Base-by-base conservation (phyloP, 2,888 invertebrate genomes). In the Zootermopsis nevadensis region DNA sequence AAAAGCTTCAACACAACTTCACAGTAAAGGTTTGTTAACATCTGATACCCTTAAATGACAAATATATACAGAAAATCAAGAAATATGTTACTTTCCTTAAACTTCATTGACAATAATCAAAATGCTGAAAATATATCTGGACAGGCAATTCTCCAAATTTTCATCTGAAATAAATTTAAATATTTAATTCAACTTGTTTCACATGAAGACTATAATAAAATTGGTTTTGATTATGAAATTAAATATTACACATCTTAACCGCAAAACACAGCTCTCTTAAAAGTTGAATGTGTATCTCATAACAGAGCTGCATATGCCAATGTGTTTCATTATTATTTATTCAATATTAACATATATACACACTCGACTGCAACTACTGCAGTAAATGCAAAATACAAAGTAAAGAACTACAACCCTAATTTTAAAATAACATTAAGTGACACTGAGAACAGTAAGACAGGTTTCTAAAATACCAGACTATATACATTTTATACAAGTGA, bases 311-410 rank as follows among this genome's bases (percentile, higher is more conserved):
- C n/a, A 6, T 60, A 27, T n/a, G 19, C 3, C 1, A 48, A 4
- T 48, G 48, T 19, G 60, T 60, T 27, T 27, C n/a, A 2, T 27
- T 60, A n/a, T 15, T 60, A 60, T 12, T 60, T 60, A n/a, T 7
- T 60, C n/a, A 27, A 27, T 60, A 60, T 60, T 60, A 60, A 60
- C 60, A 60, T 60, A 60, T 60, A 60, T 60, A 27, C 27, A 60
- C 60, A 60, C 4, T 1, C n/a, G n/a, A 1, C n/a, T 27, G 27
- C 19, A 48, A 48, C 48, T 60, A 60, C n/a, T 60, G 10, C 12
- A 60, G 10, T 60, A 60, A 60, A 27, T 60, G n/a, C 60, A n/a
- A 27, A 60, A 60, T 27, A 60, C 6, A 27, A 48, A 48, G 19
- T 48, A 19, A 15, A 15, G 19, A 19, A 48, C 19, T 19, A 48